These are phyloP conservation scores for Caenorhabditis elegans DNA, from an alignment of 1,140 invertebrate species.

Conservation along the genomic window DNA sequence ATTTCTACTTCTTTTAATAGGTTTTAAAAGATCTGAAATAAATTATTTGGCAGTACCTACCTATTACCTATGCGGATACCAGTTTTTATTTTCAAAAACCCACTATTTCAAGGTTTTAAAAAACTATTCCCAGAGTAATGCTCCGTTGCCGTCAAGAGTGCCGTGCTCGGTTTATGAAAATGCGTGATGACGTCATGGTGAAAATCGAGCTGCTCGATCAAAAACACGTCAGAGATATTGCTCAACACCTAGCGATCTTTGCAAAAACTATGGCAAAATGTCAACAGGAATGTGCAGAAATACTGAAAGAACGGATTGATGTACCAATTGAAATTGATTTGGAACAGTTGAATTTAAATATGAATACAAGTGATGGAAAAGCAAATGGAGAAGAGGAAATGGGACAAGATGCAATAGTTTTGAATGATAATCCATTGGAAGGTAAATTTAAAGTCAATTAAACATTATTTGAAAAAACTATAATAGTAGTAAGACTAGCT, in stretches of 20 bases:
- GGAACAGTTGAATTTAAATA: conserved; percentile 21
- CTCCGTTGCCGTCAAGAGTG: conserved; percentile 92
- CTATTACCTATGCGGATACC: no score
- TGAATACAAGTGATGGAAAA: not conserved
- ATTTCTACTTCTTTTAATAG: no score
- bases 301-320: conserved; percentile 75
- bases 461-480: no score
- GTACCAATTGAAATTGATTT: conserved; percentile 87
- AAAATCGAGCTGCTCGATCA: conserved; percentile 95
- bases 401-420: not conserved
- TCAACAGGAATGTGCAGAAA: conserved; percentile 71
- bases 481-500: no score
- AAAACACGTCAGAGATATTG: conserved; percentile 91
- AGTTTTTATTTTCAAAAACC: no score
- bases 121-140: conserved; percentile 69
- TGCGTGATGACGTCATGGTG: conserved; percentile 89
- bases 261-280: conserved; percentile 80
- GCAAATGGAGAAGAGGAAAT: not conserved
- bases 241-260: conserved; percentile 79
- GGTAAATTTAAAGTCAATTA: no score
- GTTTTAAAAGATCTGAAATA: no score
- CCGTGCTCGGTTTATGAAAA: conserved; percentile 81
- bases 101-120: no score
- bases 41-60: no score
- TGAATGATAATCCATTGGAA: conserved; percentile 21